These are phyloP conservation scores for Atta cephalotes DNA, from an alignment of 1,140 invertebrate species.

Conservation along the genomic window DNA sequence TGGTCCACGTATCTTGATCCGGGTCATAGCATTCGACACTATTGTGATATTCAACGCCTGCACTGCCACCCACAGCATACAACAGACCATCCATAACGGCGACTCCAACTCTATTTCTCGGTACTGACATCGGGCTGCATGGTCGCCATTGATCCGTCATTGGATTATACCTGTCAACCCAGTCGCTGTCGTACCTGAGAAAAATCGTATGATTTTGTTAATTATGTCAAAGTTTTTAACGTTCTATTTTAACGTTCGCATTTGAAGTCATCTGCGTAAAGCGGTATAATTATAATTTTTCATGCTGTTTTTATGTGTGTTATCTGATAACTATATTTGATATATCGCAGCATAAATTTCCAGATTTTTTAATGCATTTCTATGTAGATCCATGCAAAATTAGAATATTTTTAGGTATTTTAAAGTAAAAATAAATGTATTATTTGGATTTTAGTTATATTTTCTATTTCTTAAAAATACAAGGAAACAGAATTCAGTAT, in stretches of 20 bases:
- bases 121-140: constrained; percentile 93
- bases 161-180: constrained; percentile 91
- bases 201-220: constrained; percentile 7
- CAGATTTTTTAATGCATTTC: not conserved
- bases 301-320: not conserved
- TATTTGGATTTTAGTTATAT: not conserved
- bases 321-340: not conserved
- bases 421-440: not conserved
- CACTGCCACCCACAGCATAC: constrained; percentile 96
- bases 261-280: not conserved
- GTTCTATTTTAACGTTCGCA: not conserved
- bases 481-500: not conserved
- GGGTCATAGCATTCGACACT: constrained; percentile 97
- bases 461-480: constrained; percentile 13
- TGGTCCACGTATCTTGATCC: constrained; percentile 94
- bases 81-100: constrained; percentile 96
- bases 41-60: constrained; percentile 93
- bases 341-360: not conserved
- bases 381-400: not conserved
- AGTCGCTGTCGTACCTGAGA: constrained; percentile 84
- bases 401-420: not conserved
- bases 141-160: constrained; percentile 92
- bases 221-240: not conserved
- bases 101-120: constrained; percentile 95
- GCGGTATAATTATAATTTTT: constrained; percentile 13